These are phyloP conservation scores for Mesoclemmys tuberculata DNA, from an alignment of 2,113 vertebrate species.

Conservation along the genomic window DNA sequence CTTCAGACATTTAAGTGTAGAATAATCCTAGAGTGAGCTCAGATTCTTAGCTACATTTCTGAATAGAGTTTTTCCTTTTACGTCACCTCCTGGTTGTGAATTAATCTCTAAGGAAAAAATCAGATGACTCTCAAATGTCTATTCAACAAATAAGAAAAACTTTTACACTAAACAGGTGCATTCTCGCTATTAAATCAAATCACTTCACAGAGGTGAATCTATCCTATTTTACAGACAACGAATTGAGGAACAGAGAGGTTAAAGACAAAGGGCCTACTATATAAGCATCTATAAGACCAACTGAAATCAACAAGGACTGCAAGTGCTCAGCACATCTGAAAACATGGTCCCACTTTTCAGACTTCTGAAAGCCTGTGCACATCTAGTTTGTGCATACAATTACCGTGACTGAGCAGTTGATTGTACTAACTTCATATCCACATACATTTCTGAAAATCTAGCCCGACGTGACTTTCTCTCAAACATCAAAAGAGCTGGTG, in stretches of 20 bases:
- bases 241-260: neutral
- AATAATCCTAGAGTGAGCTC: neutral
- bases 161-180: neutral
- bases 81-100: neutral
- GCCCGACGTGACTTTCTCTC: neutral
- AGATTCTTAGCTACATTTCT: neutral
- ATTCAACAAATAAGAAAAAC: neutral
- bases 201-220: neutral
- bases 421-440: neutral
- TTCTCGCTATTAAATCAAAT: neutral
- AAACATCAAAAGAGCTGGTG: neutral
- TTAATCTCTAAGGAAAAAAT: neutral
- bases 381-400: neutral
- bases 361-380: neutral
- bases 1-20: neutral
- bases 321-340: neutral
- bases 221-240: neutral
- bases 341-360: neutral
- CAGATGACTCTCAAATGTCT: neutral
- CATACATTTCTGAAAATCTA: neutral
- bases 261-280: neutral
- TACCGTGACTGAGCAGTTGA: neutral
- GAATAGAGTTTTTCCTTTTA: neutral
- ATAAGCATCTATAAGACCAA: neutral
- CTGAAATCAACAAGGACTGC: neutral